Conservation (phyloP, 2,113 vertebrate genomes). For the Salvelinus fontinalis region DNA sequence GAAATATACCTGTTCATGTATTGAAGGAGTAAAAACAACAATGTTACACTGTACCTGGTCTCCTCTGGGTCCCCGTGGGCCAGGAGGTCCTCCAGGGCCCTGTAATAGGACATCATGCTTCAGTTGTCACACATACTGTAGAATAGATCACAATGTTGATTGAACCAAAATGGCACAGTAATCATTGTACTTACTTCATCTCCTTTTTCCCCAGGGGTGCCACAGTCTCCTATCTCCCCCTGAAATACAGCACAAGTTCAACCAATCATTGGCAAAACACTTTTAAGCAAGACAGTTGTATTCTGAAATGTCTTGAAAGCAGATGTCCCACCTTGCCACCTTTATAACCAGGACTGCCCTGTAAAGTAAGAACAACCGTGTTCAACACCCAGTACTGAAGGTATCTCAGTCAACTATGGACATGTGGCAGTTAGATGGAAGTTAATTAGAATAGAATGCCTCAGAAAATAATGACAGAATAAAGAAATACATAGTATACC, state of each 20-base stretch:
- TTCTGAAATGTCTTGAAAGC: neutral
- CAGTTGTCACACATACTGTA: neutral
- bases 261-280: neutral
- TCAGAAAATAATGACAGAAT: neutral
- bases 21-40: too few relatives aligned
- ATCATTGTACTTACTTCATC: slow-evolving; percentile 70
- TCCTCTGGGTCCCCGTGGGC: slow-evolving; percentile 75
- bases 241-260: slow-evolving; percentile 57
- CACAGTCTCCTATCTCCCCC: slow-evolving; percentile 85
- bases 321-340: slow-evolving; percentile 80
- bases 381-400: slow-evolving; percentile 2
- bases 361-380: slow-evolving; percentile 36
- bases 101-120: slow-evolving; percentile 42
- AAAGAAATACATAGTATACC: slow-evolving; percentile 59
- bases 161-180: slow-evolving; percentile 11
- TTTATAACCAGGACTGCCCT: slow-evolving; percentile 82
- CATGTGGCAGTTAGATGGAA: too few relatives aligned
- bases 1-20: too few relatives aligned
- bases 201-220: slow-evolving; percentile 82
- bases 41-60: slow-evolving; percentile 68
- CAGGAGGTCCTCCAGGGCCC: slow-evolving; percentile 71
- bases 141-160: neutral
- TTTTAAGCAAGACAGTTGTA: neutral
- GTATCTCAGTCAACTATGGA: neutral
- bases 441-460: neutral